Base-by-base conservation (phyloP, 2,113 vertebrate species). In the Aplodontia rufa region DNA sequence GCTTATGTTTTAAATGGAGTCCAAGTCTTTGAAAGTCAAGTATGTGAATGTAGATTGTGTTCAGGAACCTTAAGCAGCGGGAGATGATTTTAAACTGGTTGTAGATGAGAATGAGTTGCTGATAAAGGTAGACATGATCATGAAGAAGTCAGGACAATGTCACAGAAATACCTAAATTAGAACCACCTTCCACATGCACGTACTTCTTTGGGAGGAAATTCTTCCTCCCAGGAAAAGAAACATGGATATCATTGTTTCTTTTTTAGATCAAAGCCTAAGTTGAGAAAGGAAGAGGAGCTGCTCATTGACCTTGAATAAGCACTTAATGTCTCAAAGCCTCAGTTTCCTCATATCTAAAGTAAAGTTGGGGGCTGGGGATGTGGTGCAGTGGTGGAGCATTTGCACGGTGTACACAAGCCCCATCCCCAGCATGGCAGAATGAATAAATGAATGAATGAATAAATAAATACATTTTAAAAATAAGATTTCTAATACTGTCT, bases 91-190 rank as follows among this genome's bases (percentile, higher is more conserved):
- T 84, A 96, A 87, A 82, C 76, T n/a, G 64, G 93, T 97, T 96
- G 89, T 84, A 96, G 94, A 96, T 58, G 93, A 95, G 96, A 96
- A 20, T 76, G 94, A 95, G 28, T 92, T 95, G 74, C 94, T 97
- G 92, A 35, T 97, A 4, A 69, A 78, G 71, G 75, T 84, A 97
- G 94, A 96, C 90, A 89, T 97, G 91, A 95, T 68, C 90, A 90
- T 49, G 92, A 96, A 92, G 47, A 82, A 74, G 96, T 96, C 98
- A 97, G 98, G 95, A 97, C 98, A 97, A 97, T 93, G 55, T 97
- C 97, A 76, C 79, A 58, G 20, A 91, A 1, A 7, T n/a, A 89
- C 74, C 76, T 87, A 74, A 95, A 90, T 68, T 90, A 84, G 92
- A 96, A 96, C 96, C 92, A 96, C 92, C 45, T 96, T 45, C 96